A percentile compares a stretch with the other conserved stretches of the same genome.
phyloP scores from a whole-genome alignment of 2,113 vertebrate species.

The Dinomys branickii region DNA sequence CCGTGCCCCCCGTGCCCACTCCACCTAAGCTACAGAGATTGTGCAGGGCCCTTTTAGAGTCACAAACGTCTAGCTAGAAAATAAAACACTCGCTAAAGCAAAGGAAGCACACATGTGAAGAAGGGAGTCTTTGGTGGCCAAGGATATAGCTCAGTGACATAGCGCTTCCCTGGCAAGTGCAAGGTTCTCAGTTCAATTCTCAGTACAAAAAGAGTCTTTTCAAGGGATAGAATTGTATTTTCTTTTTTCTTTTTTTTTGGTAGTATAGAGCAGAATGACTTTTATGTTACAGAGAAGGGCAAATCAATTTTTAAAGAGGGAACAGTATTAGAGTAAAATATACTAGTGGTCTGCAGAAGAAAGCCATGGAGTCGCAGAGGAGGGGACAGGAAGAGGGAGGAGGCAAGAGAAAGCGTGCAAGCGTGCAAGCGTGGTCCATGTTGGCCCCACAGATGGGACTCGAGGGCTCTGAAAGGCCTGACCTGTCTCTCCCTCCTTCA shows the following conservation, averaged over 20 bases:
- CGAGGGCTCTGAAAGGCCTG: background rate
- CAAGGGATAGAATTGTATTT: background rate
- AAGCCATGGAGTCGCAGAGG: background rate
- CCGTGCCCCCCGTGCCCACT: background rate
- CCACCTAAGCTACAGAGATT: background rate
- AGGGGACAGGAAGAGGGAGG: background rate
- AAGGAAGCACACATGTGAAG: background rate
- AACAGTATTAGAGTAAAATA: background rate
- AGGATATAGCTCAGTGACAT: no score
- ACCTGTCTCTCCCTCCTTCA: background rate
- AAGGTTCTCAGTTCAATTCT: no score
- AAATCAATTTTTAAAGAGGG: background rate
- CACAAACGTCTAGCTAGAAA: background rate
- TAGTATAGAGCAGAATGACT: background rate
- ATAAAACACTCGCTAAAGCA: background rate
- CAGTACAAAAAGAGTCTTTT: background rate
- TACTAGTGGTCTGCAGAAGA: background rate
- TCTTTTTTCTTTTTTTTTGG: background rate
- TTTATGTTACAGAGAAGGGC: background rate
- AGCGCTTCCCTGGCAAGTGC: no score
- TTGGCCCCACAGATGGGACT: background rate
- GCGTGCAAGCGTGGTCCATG: background rate
- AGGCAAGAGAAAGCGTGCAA: background rate
- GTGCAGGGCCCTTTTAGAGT: background rate
- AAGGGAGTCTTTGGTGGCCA: background rate